Evolutionary conservation across 2,797 vertebrate genomes (phyloP), one percentile per base, ranked within the genome.

Genomic region (Urosaurus nigricauda): DNA sequence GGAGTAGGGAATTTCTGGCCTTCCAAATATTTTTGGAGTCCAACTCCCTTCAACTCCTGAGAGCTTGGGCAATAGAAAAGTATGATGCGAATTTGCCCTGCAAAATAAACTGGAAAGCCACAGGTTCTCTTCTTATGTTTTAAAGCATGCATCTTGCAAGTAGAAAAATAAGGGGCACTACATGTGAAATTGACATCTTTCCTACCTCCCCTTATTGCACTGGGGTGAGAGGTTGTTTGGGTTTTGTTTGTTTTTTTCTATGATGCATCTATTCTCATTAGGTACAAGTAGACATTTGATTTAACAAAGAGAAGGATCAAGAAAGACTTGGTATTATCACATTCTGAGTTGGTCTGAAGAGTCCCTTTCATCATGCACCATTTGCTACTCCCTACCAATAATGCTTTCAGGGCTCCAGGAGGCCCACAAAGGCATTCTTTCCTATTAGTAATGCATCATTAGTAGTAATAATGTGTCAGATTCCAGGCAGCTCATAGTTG

Each of bases 361-460:
- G 63, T 79, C 51, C 60, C 35, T 79, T 88, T 70, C 17, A 3
- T 56, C 43, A 79, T 70, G 40, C 35, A n/a, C 19, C 16, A 5
- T 51, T 77, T 65, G 29, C 71, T 73, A 4, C 47, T 80, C n/a
- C 56, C 74, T 73, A 40, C 26, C 53, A 63, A 40, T 63, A 37
- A 65, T 68, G 35, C 32, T 74, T 74, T 47, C 29, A 68, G 40
- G 21, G 14, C 79, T 8, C 56, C 32, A 26, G 71, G 19, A 21
- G 60, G n/a, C 32, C 70, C 79, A 79, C 63, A 58, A 84, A 88
- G 37, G 3, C 37, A 29, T 79, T 53, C 47, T 73, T 73, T 58
- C 65, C 65, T 13, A 89, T 85, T 89, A 88, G 63, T 79, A 58
- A 60, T 56, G 19, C 51, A 73, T 79, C 83, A 89, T 79, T 68